A percentile compares a stretch with the other conserved stretches of the same genome.
Conservation (phyloP, 2,888 invertebrate species). For the Patella pellucida region DNA sequence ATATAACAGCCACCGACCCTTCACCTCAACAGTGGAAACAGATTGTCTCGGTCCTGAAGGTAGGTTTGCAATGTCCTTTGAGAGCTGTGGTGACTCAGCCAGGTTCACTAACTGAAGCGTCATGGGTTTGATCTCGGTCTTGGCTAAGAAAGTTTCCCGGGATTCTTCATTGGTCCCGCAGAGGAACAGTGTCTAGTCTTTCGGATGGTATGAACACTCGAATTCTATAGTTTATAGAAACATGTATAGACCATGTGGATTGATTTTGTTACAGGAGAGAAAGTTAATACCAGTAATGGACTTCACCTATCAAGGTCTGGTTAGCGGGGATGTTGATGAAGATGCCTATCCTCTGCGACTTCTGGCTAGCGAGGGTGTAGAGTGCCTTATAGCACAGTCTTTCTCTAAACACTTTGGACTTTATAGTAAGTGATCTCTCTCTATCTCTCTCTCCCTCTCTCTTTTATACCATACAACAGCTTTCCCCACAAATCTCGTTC, state of each 20-base stretch:
- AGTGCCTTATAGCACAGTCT: constrained; percentile 93
- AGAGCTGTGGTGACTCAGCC: no score
- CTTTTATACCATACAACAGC: no score
- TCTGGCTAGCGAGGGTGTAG: constrained; percentile 89
- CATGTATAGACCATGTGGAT: no score
- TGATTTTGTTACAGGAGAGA: constrained; percentile 75
- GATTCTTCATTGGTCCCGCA: no score
- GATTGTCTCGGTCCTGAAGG: constrained; percentile 88
- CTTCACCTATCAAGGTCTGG: constrained; percentile 80
- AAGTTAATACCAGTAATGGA: constrained; percentile 91
- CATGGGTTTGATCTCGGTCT: no score
- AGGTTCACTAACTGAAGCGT: constrained; percentile 3
- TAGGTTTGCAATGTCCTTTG: constrained; percentile 50
- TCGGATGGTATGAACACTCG: no score
- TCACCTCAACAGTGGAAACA: constrained; percentile 91
- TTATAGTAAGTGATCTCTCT: constrained; percentile 82
- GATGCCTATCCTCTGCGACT: constrained; percentile 94
- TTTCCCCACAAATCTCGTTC: no score
- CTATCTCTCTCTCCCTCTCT: no score
- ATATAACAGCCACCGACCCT: constrained; percentile 98
- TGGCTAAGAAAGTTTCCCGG: no score
- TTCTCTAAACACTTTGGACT: constrained; percentile 99
- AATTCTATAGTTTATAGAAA: no score
- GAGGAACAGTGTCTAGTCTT: no score
- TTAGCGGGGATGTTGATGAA: constrained; percentile 90